A percentile compares a stretch with the other conserved stretches of the same genome.
phyloP scores from a whole-genome alignment of 2,797 vertebrate genomes.

The Sciurus carolinensis region DNA sequence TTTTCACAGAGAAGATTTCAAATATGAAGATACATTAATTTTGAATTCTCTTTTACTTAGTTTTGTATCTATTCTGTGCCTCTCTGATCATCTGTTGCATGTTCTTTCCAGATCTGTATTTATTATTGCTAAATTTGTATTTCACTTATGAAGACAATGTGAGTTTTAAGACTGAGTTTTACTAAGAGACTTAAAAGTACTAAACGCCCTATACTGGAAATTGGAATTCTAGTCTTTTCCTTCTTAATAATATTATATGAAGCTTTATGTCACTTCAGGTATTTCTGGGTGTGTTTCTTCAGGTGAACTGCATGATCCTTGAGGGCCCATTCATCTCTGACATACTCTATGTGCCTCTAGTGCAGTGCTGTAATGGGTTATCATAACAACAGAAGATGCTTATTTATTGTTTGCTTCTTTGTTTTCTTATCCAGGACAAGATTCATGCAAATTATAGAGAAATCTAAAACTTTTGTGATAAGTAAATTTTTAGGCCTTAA shows the following conservation, averaged over 20 bases:
- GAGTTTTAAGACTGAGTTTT: not conserved
- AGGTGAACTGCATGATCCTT: not conserved
- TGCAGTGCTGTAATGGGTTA: not conserved
- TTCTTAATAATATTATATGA: not conserved
- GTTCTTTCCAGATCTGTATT: not conserved
- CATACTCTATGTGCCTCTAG: not conserved
- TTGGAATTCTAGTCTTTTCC: not conserved
- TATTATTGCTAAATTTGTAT: not conserved
- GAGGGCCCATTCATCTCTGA: not conserved
- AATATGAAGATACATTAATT: not conserved
- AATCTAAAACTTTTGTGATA: not conserved
- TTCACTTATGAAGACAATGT: not conserved
- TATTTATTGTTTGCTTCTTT: not conserved
- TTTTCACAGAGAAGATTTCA: conserved; percentile 22
- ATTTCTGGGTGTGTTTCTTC: not conserved
- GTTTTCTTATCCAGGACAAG: not conserved
- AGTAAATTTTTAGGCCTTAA: not conserved
- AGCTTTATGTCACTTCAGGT: not conserved
- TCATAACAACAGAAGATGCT: not conserved
- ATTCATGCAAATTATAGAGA: not conserved
- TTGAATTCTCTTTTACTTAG: not conserved
- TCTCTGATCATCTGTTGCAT: not conserved
- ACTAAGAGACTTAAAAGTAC: not conserved
- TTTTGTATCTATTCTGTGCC: not conserved
- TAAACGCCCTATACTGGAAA: not conserved